Evolutionary conservation across 1,140 invertebrate genomes (phyloP).

Genomic region (Ceratoteleas bidentatus): DNA sequence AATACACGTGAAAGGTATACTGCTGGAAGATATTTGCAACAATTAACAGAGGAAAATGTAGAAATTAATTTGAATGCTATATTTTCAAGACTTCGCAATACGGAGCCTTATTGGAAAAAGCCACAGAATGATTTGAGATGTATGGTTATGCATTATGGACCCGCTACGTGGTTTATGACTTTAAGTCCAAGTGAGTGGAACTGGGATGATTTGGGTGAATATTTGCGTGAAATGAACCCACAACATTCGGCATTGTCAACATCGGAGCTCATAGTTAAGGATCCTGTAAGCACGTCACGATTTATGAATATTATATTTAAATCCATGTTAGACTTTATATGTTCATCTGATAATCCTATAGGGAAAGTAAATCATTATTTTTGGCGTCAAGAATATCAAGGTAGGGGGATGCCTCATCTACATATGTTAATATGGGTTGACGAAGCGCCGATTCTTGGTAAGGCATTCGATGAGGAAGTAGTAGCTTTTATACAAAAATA

Average conservation of each 20-base stretch:
- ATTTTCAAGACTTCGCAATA: constrained; percentile 17
- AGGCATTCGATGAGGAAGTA: constrained; percentile 61
- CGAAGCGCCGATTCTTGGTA: constrained; percentile 22
- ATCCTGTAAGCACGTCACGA: not conserved
- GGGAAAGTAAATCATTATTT: too few species aligned
- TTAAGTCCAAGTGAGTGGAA: too few species aligned
- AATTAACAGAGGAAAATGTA: not conserved
- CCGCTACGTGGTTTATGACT: constrained; percentile 73
- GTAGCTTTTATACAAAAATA: constrained; percentile 69
- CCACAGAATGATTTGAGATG: constrained; percentile 64
- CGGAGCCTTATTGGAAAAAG: constrained; percentile 64
- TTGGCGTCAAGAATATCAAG: too few species aligned
- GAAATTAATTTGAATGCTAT: constrained; percentile 3
- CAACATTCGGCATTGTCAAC: not conserved
- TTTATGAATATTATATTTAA: not conserved
- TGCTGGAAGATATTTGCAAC: constrained; percentile 1
- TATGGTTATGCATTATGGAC: constrained; percentile 71
- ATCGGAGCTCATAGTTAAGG: constrained; percentile 3
- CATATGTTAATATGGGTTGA: too few species aligned
- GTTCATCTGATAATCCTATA: not conserved
- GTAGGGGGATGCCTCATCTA: too few species aligned
- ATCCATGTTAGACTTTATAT: not conserved
- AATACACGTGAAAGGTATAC: not conserved
- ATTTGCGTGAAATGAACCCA: constrained; percentile 6
- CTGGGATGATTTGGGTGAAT: not conserved